Evolutionary conservation across 1,140 invertebrate species (phyloP).

Genomic region (Theocolax elegans): DNA sequence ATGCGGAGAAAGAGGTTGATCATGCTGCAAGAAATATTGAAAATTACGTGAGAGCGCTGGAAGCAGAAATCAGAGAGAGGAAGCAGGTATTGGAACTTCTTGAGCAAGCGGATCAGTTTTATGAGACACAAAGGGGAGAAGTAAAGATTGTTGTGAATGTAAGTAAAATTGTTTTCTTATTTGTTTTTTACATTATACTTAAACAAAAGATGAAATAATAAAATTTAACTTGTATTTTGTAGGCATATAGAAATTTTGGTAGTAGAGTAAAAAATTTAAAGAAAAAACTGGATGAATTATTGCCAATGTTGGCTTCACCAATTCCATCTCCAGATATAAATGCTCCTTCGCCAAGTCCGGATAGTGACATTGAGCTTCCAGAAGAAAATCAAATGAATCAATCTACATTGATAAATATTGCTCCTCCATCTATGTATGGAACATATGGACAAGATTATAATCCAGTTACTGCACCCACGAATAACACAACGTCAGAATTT

Average conservation of each 20-base stretch:
- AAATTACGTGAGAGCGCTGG: slow-evolving; percentile 81
- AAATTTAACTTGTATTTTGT: slow-evolving; percentile 14
- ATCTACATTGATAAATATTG: slow-evolving; percentile 58
- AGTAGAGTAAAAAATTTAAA: slow-evolving; percentile 85
- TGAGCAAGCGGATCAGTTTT: slow-evolving; percentile 85
- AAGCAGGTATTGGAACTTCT: slow-evolving; percentile 79
- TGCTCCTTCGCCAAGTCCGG: slow-evolving; percentile 86
- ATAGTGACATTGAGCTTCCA: slow-evolving; percentile 81
- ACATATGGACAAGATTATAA: slow-evolving; percentile 64
- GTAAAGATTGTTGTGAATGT: slow-evolving; percentile 94
- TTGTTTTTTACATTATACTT: too few relatives aligned
- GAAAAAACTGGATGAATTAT: slow-evolving; percentile 83
- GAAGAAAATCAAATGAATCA: slow-evolving; percentile 58
- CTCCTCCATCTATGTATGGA: slow-evolving; percentile 62
- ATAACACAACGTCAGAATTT: slow-evolving; percentile 57
- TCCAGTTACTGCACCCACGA: slow-evolving; percentile 54
- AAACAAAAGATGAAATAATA: too few relatives aligned
- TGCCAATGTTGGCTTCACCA: slow-evolving; percentile 73
- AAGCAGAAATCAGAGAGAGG: slow-evolving; percentile 85
- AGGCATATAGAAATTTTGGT: slow-evolving; percentile 94
- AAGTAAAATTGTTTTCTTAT: slow-evolving; percentile 62
- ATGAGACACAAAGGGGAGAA: slow-evolving; percentile 89
- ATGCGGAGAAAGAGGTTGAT: slow-evolving; percentile 89
- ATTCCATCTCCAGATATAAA: slow-evolving; percentile 82
- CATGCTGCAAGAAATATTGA: slow-evolving; percentile 82